These are phyloP conservation scores for Coregonus clupeaformis DNA, from an alignment of 2,113 vertebrate species.

Conservation along the genomic window DNA sequence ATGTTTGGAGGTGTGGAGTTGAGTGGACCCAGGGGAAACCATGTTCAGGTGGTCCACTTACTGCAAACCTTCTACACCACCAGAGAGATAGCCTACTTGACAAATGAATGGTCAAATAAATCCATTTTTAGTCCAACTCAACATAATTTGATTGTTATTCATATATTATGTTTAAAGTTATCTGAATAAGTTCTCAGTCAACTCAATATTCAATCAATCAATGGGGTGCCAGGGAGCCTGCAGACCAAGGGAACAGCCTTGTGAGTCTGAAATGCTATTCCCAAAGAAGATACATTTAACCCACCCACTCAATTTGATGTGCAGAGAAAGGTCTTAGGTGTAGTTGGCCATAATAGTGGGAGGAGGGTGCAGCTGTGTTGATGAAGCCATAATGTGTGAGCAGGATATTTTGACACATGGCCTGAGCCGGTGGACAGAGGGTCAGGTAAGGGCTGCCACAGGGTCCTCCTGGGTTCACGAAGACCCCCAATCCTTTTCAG, in stretches of 20 bases:
- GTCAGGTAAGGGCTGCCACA: not conserved
- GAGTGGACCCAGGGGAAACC: slow-evolving; percentile 34
- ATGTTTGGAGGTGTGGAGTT: slow-evolving; percentile 22
- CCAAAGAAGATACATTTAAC: too few relatives aligned
- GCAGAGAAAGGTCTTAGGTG: not conserved
- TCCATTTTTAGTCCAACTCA: not conserved
- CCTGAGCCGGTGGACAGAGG: not conserved
- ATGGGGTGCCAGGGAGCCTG: not conserved
- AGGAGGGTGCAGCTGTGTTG: not conserved
- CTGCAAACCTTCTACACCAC: not conserved
- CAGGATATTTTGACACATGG: not conserved
- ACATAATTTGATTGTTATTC: not conserved
- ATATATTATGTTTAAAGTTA: not conserved
- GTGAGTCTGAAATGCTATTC: too few relatives aligned
- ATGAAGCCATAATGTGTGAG: not conserved
- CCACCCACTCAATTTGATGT: not conserved
- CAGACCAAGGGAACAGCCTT: not conserved
- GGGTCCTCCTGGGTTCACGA: not conserved
- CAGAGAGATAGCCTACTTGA: not conserved
- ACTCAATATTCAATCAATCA: not conserved
- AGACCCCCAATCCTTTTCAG: not conserved
- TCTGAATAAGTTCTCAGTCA: not conserved
- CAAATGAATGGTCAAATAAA: not conserved
- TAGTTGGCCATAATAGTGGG: not conserved
- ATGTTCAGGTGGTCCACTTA: slow-evolving; percentile 28